A percentile compares a stretch with the other conserved stretches of the same genome.
phyloP scores from a whole-genome alignment of 1,140 invertebrate species.

The fruit fly (Drosophila melanogaster) region DNA sequence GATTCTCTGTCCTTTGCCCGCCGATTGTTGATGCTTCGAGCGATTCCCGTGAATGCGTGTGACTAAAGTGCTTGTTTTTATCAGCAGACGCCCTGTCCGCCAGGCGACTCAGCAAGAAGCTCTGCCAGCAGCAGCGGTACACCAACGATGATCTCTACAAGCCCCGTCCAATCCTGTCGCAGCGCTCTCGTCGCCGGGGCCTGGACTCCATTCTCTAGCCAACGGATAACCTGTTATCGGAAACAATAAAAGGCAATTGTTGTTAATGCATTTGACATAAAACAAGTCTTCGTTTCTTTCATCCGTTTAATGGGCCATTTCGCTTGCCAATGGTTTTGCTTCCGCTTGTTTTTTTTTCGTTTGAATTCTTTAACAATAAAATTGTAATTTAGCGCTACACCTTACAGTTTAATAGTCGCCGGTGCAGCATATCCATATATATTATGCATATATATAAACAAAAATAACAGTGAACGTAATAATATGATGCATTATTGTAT shows the following conservation, averaged over 20 bases:
- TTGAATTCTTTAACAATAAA: constrained; percentile 75
- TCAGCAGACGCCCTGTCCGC: constrained; percentile 46
- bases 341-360: constrained; percentile 24
- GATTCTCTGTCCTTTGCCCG: background rate
- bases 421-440: constrained; percentile 56
- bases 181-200: constrained; percentile 75
- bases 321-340: constrained; percentile 21
- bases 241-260: constrained; percentile 62
- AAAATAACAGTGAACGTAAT: constrained; percentile 75
- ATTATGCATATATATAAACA: constrained; percentile 64
- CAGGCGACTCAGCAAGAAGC: constrained; percentile 60
- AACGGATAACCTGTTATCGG: constrained; percentile 26
- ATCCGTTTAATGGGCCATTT: constrained; percentile 51
- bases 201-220: constrained; percentile 71
- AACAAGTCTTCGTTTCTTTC: constrained; percentile 34
- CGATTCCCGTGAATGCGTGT: background rate
- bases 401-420: constrained; percentile 59
- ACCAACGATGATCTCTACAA: constrained; percentile 89
- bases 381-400: constrained; percentile 60
- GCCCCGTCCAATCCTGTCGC: constrained; percentile 86
- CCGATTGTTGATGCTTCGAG: background rate
- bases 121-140: constrained; percentile 86
- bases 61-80: constrained; percentile 22
- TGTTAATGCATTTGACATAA: constrained; percentile 69
- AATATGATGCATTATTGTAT: constrained; percentile 48